phyloP scores from a whole-genome alignment of 1,140 invertebrate species.

The Caenorhabditis latens region DNA sequence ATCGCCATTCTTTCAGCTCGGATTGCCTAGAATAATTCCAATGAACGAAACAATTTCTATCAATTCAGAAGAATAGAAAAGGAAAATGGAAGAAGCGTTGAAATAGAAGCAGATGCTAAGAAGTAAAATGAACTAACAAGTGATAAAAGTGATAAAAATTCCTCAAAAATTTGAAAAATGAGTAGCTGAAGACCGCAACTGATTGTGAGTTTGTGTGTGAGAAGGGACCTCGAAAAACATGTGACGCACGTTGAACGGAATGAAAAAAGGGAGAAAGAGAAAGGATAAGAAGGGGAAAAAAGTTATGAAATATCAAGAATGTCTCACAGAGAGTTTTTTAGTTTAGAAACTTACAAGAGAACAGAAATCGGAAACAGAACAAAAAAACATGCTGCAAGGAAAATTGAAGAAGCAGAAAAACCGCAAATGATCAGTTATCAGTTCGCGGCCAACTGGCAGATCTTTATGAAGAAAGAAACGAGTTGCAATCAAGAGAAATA shows the following conservation, averaged over 20 bases:
- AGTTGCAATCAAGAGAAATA: neutral
- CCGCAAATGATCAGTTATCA: slow-evolving; percentile 7
- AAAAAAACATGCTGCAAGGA: neutral
- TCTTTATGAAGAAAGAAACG: neutral
- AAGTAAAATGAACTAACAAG: neutral
- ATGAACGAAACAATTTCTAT: neutral
- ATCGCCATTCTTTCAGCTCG: slow-evolving; percentile 63
- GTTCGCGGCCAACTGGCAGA: neutral
- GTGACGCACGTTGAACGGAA: slow-evolving; percentile 51
- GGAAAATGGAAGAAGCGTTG: neutral
- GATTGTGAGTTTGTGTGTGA: slow-evolving; percentile 33
- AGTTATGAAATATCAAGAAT: slow-evolving; percentile 21
- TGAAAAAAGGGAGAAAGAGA: slow-evolving; percentile 13
- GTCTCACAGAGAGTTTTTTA: neutral
- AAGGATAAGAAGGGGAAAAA: slow-evolving; percentile 12
- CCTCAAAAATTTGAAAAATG: slow-evolving; percentile 31
- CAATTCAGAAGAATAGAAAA: neutral
- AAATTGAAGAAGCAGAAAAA: neutral
- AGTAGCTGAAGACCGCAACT: slow-evolving; percentile 49
- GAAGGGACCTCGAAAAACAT: slow-evolving; percentile 51
- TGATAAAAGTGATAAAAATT: slow-evolving; percentile 48
- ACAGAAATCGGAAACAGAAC: neutral
- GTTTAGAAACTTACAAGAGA: slow-evolving; percentile 12
- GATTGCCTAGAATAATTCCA: slow-evolving; percentile 47
- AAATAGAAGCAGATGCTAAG: neutral